A percentile compares a stretch with the other conserved stretches of the same genome.
Conservation (phyloP, 2,888 invertebrate genomes). For the Lomographa bimaculata region DNA sequence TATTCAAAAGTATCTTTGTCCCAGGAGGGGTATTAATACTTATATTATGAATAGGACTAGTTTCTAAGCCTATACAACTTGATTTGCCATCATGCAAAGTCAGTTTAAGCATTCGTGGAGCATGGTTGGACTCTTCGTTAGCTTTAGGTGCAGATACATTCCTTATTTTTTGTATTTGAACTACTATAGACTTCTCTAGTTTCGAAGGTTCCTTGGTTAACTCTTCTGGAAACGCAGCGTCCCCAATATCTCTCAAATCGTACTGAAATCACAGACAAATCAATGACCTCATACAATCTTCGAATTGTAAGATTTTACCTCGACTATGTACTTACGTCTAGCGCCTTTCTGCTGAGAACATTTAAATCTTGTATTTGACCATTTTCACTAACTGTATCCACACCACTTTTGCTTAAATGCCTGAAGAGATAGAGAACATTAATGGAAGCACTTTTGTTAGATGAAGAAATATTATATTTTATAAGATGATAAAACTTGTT, state of each 20-base stretch:
- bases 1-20: slow-evolving; percentile 87
- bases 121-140: slow-evolving; percentile 92
- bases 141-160: slow-evolving; percentile 96
- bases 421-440: slow-evolving; percentile 73
- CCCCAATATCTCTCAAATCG: slow-evolving; percentile 93
- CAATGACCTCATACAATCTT: slow-evolving; percentile 30
- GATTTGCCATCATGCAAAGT: slow-evolving; percentile 93
- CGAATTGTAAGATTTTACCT: slow-evolving; percentile 17
- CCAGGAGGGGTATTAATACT: slow-evolving; percentile 95
- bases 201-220: slow-evolving; percentile 83
- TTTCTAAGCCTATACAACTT: slow-evolving; percentile 90
- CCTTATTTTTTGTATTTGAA: slow-evolving; percentile 94
- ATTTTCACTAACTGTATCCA: slow-evolving; percentile 86
- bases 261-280: slow-evolving; percentile 71
- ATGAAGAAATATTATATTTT: neutral
- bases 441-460: slow-evolving; percentile 21
- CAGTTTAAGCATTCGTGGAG: slow-evolving; percentile 93
- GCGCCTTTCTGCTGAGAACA: slow-evolving; percentile 85
- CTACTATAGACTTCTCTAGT: slow-evolving; percentile 85
- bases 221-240: slow-evolving; percentile 87
- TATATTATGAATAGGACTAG: slow-evolving; percentile 87
- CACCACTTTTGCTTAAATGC: slow-evolving; percentile 89
- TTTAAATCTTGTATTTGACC: slow-evolving; percentile 85
- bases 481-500: neutral
- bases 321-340: slow-evolving; percentile 85